phyloP scores from a whole-genome alignment of 2,797 vertebrate species.

The Pipistrellus nathusii region DNA sequence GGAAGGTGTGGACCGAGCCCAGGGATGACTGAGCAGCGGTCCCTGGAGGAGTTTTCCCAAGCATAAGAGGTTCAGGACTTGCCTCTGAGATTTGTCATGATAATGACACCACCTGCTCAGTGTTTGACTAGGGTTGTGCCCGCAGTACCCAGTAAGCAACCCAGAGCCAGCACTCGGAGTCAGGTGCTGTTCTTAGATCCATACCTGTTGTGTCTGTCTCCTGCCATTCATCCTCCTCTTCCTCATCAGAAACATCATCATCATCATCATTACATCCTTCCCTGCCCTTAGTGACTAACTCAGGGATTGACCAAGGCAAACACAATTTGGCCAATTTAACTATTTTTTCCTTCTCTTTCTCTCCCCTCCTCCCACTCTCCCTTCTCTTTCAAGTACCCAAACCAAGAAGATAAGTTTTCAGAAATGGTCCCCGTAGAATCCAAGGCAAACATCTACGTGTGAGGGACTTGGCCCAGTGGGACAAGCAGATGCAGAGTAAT shows the following conservation, averaged over 20 bases:
- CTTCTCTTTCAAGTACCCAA: conserved; percentile 73
- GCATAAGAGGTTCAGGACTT: not conserved
- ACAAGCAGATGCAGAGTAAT: conserved; percentile 28
- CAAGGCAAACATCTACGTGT: conserved; percentile 63
- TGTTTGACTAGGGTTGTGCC: not conserved
- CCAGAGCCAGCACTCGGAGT: not conserved
- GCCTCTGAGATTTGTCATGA: not conserved
- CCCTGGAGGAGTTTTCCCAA: not conserved
- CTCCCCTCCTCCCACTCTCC: too few relatives aligned
- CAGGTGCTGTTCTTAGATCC: not conserved
- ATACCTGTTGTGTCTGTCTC: too few relatives aligned
- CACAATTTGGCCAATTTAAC: conserved; percentile 64
- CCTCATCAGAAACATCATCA: not conserved
- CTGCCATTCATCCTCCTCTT: not conserved
- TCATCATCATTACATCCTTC: not conserved
- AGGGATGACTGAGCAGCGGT: not conserved
- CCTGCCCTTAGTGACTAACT: not conserved
- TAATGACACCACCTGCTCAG: too few relatives aligned
- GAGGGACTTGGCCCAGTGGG: conserved; percentile 52
- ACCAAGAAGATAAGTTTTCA: not conserved
- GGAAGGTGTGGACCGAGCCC: too few relatives aligned
- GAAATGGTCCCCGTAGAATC: not conserved
- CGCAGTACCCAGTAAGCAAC: not conserved
- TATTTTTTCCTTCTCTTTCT: conserved; percentile 57
- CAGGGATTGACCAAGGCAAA: not conserved